Evolutionary conservation across 2,888 invertebrate species (phyloP).

Genomic region (Lepeophtheirus nordmannii): DNA sequence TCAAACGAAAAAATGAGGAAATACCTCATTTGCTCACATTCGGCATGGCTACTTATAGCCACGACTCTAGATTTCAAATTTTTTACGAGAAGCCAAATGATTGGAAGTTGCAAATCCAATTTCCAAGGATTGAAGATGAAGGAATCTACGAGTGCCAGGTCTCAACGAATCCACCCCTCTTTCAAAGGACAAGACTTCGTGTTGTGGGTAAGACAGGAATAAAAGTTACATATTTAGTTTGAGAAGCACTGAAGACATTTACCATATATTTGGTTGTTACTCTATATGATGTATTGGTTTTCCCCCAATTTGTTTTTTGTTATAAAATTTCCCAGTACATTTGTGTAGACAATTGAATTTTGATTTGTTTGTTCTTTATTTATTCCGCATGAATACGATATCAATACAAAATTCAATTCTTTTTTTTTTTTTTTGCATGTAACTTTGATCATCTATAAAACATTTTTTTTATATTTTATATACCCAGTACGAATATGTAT

Average conservation of each 20-base stretch:
- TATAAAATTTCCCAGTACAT: background rate
- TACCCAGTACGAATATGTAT: too few species aligned
- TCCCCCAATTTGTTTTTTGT: background rate
- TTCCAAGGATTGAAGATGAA: slow-evolving; percentile 55
- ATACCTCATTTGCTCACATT: slow-evolving; percentile 50
- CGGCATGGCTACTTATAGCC: slow-evolving; percentile 40
- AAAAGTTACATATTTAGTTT: background rate
- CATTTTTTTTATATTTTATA: background rate
- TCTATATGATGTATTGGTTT: background rate
- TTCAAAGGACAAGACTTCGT: slow-evolving; percentile 35
- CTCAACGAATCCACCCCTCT: slow-evolving; percentile 55
- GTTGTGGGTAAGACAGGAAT: slow-evolving; percentile 29
- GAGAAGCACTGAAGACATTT: background rate
- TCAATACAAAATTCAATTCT: background rate
- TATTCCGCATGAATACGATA: background rate
- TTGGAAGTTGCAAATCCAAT: slow-evolving; percentile 56
- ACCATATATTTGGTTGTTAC: background rate
- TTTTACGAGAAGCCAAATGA: slow-evolving; percentile 55
- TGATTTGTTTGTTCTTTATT: background rate
- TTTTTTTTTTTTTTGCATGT: background rate
- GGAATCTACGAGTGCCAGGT: slow-evolving; percentile 63
- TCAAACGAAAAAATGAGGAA: slow-evolving; percentile 47
- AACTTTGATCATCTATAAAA: background rate
- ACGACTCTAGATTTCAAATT: slow-evolving; percentile 48
- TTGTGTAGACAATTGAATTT: background rate